Conservation (phyloP, 2,888 invertebrate species). For the Dasypolia templi region DNA sequence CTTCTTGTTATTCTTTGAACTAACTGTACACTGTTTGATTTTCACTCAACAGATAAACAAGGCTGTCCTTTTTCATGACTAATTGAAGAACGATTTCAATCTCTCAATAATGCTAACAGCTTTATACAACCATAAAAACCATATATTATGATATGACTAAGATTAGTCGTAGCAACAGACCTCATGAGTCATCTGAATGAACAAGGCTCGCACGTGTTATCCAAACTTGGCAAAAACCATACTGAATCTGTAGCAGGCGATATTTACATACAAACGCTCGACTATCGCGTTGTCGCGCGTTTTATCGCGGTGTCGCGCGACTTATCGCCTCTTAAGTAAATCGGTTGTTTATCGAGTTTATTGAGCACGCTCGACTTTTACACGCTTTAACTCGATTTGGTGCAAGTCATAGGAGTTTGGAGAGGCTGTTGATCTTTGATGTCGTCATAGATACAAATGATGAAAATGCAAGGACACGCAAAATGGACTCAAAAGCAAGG, state of each 20-base stretch:
- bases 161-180: slow-evolving; percentile 49
- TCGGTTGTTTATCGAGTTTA: slow-evolving; percentile 66
- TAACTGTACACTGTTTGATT: slow-evolving; percentile 43
- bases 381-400: slow-evolving; percentile 52
- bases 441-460: not conserved
- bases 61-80: slow-evolving; percentile 47
- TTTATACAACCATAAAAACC: slow-evolving; percentile 41
- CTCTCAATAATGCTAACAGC: slow-evolving; percentile 44
- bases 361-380: slow-evolving; percentile 61
- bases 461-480: not conserved
- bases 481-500: not conserved
- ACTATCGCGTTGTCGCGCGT: slow-evolving; percentile 56
- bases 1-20: slow-evolving; percentile 39
- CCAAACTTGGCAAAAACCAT: slow-evolving; percentile 66
- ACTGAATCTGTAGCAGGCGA: slow-evolving; percentile 56
- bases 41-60: slow-evolving; percentile 51
- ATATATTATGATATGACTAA: slow-evolving; percentile 56
- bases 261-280: slow-evolving; percentile 70
- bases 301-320: slow-evolving; percentile 60
- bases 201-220: slow-evolving; percentile 66
- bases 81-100: slow-evolving; percentile 51
- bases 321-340: slow-evolving; percentile 58
- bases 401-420: slow-evolving; percentile 38
- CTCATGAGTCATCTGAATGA: slow-evolving; percentile 62
- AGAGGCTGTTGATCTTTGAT: slow-evolving; percentile 15